phyloP scores from a whole-genome alignment of 2,797 vertebrate genomes.

The Acestrorhynchus altus region DNA sequence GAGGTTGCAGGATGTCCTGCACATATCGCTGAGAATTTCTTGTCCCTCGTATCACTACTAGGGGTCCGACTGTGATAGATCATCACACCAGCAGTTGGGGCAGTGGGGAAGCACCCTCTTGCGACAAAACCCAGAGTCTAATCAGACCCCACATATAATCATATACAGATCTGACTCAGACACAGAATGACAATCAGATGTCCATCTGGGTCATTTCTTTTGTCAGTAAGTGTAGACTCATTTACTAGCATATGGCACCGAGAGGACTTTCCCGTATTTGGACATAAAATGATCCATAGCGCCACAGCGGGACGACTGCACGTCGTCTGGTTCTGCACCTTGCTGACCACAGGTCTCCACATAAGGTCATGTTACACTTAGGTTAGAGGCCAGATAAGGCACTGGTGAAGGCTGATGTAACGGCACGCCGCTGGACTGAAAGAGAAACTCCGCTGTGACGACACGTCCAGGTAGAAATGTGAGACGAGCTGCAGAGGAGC shows the following conservation, averaged over 20 bases:
- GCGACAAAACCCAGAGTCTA: no score
- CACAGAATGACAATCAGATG: no score
- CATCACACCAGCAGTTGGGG: no score
- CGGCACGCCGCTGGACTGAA: constrained; percentile 6
- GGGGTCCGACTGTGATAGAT: no score
- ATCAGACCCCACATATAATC: no score
- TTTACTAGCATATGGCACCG: not conserved
- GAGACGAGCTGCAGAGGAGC: not conserved
- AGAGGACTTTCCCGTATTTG: constrained; percentile 25
- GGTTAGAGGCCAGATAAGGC: constrained; percentile 12
- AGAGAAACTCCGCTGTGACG: constrained; percentile 26
- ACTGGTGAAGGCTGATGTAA: not conserved
- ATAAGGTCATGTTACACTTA: constrained; percentile 25
- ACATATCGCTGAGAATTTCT: no score
- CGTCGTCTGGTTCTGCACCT: constrained; percentile 27
- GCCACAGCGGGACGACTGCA: constrained; percentile 13
- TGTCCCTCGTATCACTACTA: no score
- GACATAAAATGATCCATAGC: constrained; percentile 24
- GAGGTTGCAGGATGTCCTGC: no score
- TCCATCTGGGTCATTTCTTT: no score
- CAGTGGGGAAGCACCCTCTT: no score
- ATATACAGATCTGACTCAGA: no score
- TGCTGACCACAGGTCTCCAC: constrained; percentile 24
- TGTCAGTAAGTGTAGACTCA: no score
- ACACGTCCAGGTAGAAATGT: constrained; percentile 6